Evolutionary conservation across 2,888 invertebrate species (phyloP).

Genomic region (Drosophila cracens): DNA sequence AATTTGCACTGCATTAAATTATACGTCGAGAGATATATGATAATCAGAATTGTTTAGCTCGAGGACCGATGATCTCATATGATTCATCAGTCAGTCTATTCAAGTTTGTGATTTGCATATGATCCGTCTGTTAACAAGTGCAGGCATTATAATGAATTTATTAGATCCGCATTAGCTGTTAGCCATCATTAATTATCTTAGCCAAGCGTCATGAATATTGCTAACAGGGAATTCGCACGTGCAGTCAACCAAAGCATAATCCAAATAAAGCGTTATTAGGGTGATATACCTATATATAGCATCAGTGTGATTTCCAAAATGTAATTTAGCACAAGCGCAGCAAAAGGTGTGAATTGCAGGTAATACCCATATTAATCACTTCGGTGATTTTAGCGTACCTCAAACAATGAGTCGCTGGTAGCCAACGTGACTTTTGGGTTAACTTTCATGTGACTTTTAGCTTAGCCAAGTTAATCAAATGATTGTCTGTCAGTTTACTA

Average conservation of each 20-base stretch:
- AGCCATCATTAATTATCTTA: not conserved
- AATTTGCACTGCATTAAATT: slow-evolving; percentile 10
- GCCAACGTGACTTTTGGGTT: slow-evolving; percentile 16
- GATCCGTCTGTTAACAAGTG: not conserved
- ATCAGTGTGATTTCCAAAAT: slow-evolving; percentile 28
- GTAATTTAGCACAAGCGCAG: not conserved
- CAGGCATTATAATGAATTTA: not conserved
- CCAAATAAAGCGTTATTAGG: slow-evolving; percentile 15
- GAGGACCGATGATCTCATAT: slow-evolving; percentile 1
- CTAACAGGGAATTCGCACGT: slow-evolving; percentile 18
- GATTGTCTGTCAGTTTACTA: slow-evolving; percentile 36
- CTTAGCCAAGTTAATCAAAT: slow-evolving; percentile 33
- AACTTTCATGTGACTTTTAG: slow-evolving; percentile 3
- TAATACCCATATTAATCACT: slow-evolving; percentile 14
- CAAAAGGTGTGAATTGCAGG: slow-evolving; percentile 31
- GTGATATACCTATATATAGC: not conserved
- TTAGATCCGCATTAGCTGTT: not conserved
- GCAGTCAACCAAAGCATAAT: slow-evolving; percentile 28
- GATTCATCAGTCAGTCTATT: slow-evolving; percentile 1
- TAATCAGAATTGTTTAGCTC: not conserved
- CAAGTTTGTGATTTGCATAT: not conserved
- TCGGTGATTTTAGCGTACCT: slow-evolving; percentile 21
- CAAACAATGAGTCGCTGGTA: not conserved
- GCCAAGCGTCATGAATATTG: slow-evolving; percentile 11
- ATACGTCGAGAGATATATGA: not conserved